Base-by-base conservation (phyloP, 1,140 invertebrate species). In the Orius insidiosus region DNA sequence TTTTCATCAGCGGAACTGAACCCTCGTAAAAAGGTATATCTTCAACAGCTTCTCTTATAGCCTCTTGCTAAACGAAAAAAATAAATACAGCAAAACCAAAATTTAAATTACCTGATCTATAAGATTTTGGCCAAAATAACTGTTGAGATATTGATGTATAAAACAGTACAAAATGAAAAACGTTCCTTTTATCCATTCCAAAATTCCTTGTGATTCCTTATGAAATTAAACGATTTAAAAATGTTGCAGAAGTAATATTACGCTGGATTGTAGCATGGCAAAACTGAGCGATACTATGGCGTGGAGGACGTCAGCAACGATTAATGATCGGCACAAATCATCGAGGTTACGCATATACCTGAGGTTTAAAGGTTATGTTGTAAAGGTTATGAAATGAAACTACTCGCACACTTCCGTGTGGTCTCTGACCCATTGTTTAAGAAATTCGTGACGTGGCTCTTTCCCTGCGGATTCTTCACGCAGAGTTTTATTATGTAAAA, bases 221-320 rank as follows among this genome's bases (percentile, higher is more conserved):
- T 24, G 39, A 15, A 38, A 46, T n/a, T n/a, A n/a, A n/a, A n/a
- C n/a, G n/a, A n/a, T n/a, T n/a, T n/a, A n/a, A n/a, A n/a, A n/a
- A n/a, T n/a, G n/a, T n/a, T n/a, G 15, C 5, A n/a, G 13, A 5
- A n/a, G 10, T 36, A n/a, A n/a, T n/a, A n/a, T 37, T 32, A 48
- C 46, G 11, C 18, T 16, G 7, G 32, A 19, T 34, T 48, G 37
- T 8, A 48, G 19, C 14, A 48, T n/a, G 13, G 37, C 38, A 19
- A 48, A 48, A 30, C 46, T 48, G 4, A 48, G 18, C 5, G 46
- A 48, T 8, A 48, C 32, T 40, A 48, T 48, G 11, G 46, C 46
- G 33, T 48, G 46, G n/a, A 48, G 18, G 7, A 48, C 30, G 24
- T 48, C 46, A 41, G 32, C 46, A 1, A 31, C 9, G 10, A 48